Base-by-base conservation (phyloP, 2,888 invertebrate species). In the Rhagium mordax region DNA sequence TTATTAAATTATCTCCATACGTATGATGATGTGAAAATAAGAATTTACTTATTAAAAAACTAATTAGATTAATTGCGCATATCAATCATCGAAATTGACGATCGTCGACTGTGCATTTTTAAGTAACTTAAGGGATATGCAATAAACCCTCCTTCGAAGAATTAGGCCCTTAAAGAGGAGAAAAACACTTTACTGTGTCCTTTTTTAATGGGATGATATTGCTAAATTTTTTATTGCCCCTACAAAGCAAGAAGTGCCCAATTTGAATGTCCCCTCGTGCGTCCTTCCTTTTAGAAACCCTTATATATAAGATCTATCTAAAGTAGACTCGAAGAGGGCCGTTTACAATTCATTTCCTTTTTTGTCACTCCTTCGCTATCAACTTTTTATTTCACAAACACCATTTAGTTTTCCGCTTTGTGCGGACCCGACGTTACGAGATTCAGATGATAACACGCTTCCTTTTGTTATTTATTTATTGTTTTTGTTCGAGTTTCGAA, bases 291-390 rank as follows among this genome's bases (percentile, higher is more conserved):
- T 15, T 6, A 65, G 55, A 65, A 51, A n/a, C 51, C 65, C 24
- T 53, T 53, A 53, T 33, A 27, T 20, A 13, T 51, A 29, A n/a
- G n/a, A n/a, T n/a, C n/a, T 53, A 20, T 65, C 53, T 53, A n/a
- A 65, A 65, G 53, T 29, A 53, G 47, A 16, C 60, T 13, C 18
- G 13, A 21, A 47, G 41, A 20, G n/a, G n/a, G 21, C 13, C 27
- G 18, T 24, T 49, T 24, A 64, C 21, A 15, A 27, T 62, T 62
- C 61, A 21, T 27, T 15, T 18, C 48, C 21, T 33, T 61, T 33
- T 41, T 48, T 62, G 62, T n/a, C 20, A 13, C 62, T 48, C 24
- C 15, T 64, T n/a, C 24, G 15, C 55, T 64, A 51, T 64, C 64
- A 16, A n/a, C 27, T 16, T 21, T 64, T 64, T 51, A 27, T 49